Evolutionary conservation across 2,888 invertebrate species (phyloP).

Genomic region (Amphipyra berbera): DNA sequence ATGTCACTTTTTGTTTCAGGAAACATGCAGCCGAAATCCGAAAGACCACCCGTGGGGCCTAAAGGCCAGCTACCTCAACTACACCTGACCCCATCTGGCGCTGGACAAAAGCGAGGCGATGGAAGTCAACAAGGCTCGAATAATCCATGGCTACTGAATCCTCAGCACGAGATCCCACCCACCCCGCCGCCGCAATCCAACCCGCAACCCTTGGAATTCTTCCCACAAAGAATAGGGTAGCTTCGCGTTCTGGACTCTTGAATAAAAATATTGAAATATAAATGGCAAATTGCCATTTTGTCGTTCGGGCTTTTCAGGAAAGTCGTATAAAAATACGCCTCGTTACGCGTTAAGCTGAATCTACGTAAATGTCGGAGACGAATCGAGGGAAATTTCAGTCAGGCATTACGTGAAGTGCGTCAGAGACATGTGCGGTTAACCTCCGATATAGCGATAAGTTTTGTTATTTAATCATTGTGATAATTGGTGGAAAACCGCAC

Average conservation of each 20-base stretch:
- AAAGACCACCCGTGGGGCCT: conserved; percentile 79
- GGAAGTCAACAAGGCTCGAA: conserved; percentile 66
- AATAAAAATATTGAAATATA: conserved; percentile 69
- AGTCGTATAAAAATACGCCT: conserved; percentile 82
- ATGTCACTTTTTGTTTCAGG: conserved; percentile 64
- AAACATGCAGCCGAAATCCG: conserved; percentile 84
- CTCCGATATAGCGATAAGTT: conserved; percentile 35
- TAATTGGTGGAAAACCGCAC: conserved; percentile 38
- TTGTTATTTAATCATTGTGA: conserved; percentile 39
- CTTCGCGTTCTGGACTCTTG: conserved; percentile 57
- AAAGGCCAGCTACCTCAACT: conserved; percentile 77
- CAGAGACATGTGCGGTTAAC: conserved; percentile 56
- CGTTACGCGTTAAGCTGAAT: conserved; percentile 69
- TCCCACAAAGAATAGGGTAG: conserved; percentile 84
- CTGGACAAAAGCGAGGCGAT: conserved; percentile 73
- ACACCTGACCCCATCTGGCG: conserved; percentile 80
- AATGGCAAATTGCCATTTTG: conserved; percentile 86
- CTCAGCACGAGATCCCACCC: conserved; percentile 83
- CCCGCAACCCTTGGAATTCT: conserved; percentile 77
- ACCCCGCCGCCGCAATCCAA: conserved; percentile 83
- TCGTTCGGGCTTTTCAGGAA: conserved; percentile 75
- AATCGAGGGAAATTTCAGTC: conserved; percentile 65
- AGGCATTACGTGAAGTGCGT: conserved; percentile 65
- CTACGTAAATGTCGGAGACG: conserved; percentile 73
- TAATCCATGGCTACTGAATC: conserved; percentile 81